These are phyloP conservation scores for human (Homo sapiens) DNA, from an alignment of 2,113 vertebrate genomes.

Conservation along the genomic window GRCh38 chr4:134700001-134700500, in stretches of 20 bases:
- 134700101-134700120: not conserved
- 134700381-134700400: not conserved
- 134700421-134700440: not conserved
- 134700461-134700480: slow-evolving; percentile 40
- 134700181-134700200: not conserved
- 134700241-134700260: not conserved
- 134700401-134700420: not conserved
- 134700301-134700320: not conserved
- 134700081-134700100: not conserved
- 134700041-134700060: not conserved
- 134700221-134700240: not conserved
- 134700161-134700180: not conserved
- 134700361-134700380: not conserved
- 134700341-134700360: not conserved
- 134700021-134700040: not conserved
- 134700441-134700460: not conserved
- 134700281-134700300: not conserved
- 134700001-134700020: not conserved
- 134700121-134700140: not conserved
- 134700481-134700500: slow-evolving; percentile 68
- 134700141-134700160: not conserved
- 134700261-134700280: not conserved
- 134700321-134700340: not conserved
- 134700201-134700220: not conserved
- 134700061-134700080: not conserved